Conservation (phyloP, 2,888 invertebrate species). For the Geotrupes spiniger region DNA sequence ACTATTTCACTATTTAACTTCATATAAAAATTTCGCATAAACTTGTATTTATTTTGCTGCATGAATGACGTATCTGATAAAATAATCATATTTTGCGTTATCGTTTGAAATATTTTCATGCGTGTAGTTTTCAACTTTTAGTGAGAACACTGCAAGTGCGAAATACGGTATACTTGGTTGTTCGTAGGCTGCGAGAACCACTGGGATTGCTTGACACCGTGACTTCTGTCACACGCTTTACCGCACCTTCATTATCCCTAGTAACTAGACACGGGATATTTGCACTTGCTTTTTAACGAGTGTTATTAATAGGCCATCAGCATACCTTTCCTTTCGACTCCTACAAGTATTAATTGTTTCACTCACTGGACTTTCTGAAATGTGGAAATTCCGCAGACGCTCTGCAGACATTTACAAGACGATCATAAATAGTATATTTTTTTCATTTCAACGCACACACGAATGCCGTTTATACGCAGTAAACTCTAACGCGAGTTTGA, state of each 20-base stretch:
- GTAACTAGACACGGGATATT: constrained; percentile 21
- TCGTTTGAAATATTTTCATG: background rate
- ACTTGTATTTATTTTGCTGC: too few relatives aligned
- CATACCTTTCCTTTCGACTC: constrained; percentile 1
- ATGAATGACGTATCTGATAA: too few relatives aligned
- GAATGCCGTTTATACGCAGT: too few relatives aligned
- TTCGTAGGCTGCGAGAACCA: constrained; percentile 16
- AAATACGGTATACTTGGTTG: constrained; percentile 13
- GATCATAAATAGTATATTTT: too few relatives aligned
- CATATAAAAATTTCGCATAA: too few relatives aligned
- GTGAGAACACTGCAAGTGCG: constrained; percentile 17
- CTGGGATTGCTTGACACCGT: constrained; percentile 21
- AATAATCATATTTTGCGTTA: too few relatives aligned
- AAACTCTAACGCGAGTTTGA: too few relatives aligned
- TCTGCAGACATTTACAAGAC: too few relatives aligned
- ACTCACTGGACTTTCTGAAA: too few relatives aligned
- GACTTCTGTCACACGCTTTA: constrained; percentile 27
- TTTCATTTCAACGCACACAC: too few relatives aligned
- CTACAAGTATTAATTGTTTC: constrained; percentile 1
- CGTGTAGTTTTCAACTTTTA: constrained; percentile 14
- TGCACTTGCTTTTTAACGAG: constrained; percentile 21
- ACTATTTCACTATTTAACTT: too few relatives aligned
- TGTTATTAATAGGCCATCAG: constrained; percentile 20
- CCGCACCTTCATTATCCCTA: constrained; percentile 24
- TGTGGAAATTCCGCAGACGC: too few relatives aligned